Evolutionary conservation across 2,797 vertebrate species (phyloP), one percentile per base, ranked within the genome.

Genomic region (Leucoraja ocellata): DNA sequence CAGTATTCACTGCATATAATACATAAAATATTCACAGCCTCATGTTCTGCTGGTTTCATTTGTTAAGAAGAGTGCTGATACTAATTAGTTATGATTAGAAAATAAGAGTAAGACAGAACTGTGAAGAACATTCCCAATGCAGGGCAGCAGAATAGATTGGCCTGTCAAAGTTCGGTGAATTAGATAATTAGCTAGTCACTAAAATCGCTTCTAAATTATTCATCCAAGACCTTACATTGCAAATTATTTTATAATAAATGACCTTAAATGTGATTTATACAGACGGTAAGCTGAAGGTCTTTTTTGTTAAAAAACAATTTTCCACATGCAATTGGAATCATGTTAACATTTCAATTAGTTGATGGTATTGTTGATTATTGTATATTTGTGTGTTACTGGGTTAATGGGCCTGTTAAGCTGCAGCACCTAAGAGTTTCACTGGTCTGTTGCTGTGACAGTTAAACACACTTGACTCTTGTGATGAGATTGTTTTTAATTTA

Each of bases 181-280:
- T 88, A 88, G 36, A 65, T 88, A n/a, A 61, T 63, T 61, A 28
- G 28, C 32, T 58, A 14, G 32, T 86, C 32, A 68, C 61, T 88
- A 63, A n/a, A 88, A 68, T 68, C 61, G 21, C n/a, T 88, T 88
- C 84, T 88, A n/a, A 65, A 88, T 68, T 32, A 36, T 65, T 88
- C 63, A 88, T 68, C 68, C 14, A 68, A 88, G 65, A 68, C 14
- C 63, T 68, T 88, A 11, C 25, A 63, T 13, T 36, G 16, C n/a
- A 88, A 32, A 36, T 68, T 88, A 88, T 36, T 68, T 63, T 36
- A 68, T 21, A 65, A 65, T 46, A 63, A 65, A 88, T 14, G 7
- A 6, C n/a, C 36, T 88, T n/a, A 88, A 36, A 65, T 88, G n/a
- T 88, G 16, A 36, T 88, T 86, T 88, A 65, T 65, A 36, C 16